Conservation (phyloP, 2,888 invertebrate genomes). For the Lycophotia porphyrea region DNA sequence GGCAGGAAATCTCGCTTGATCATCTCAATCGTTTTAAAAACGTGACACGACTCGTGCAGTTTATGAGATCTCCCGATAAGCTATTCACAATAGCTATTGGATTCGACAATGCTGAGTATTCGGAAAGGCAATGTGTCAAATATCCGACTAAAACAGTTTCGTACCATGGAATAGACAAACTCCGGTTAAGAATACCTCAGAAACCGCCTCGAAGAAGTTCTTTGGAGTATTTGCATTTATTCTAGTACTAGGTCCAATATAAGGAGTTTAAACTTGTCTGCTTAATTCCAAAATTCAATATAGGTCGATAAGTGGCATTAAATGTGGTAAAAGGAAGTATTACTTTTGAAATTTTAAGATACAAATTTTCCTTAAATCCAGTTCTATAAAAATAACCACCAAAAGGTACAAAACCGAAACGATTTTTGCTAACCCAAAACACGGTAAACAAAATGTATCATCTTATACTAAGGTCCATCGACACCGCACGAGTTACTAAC, state of each 20-base stretch:
- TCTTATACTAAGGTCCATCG: conserved; percentile 74
- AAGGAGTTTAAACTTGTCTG: neutral
- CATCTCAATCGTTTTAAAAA: neutral
- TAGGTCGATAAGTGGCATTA: neutral
- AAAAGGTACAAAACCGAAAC: conserved; percentile 31
- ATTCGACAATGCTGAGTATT: neutral
- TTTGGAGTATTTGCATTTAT: neutral
- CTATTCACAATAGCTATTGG: neutral
- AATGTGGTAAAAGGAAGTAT: neutral
- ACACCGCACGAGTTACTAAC: conserved; percentile 78
- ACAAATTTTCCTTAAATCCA: conserved; percentile 6
- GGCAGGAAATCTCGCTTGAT: conserved; percentile 7
- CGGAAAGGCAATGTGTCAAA: neutral
- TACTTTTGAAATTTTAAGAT: neutral
- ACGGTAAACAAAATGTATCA: conserved; percentile 51
- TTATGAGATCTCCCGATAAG: neutral
- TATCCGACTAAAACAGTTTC: too few relatives aligned
- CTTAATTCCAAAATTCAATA: neutral
- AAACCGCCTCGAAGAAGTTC: neutral
- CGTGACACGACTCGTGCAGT: conserved; percentile 7
- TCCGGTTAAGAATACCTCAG: neutral
- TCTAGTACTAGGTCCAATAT: neutral
- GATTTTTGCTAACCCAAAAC: conserved; percentile 32
- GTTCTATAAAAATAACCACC: conserved; percentile 14
- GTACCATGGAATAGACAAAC: neutral